Evolutionary conservation across 64 coral and sea anemone genomes (phyloP).

Genomic region (Acropora yongei): DNA sequence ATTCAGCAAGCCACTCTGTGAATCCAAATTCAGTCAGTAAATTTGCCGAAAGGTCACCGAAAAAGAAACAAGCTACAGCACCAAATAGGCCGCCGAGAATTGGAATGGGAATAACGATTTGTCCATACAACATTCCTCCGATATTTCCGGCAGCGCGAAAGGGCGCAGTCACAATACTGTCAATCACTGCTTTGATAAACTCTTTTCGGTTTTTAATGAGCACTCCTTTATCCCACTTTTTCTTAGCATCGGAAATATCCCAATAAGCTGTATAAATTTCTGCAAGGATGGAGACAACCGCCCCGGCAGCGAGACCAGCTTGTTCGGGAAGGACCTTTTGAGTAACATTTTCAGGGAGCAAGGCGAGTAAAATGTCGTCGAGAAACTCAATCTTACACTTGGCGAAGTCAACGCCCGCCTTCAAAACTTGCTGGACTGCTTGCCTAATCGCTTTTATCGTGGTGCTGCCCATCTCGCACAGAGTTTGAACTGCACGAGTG

Average conservation of each 20-base stretch:
- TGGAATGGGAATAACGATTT: background rate
- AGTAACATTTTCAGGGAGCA: background rate
- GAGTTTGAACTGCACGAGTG: background rate
- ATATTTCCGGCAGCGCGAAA: background rate
- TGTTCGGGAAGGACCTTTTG: background rate
- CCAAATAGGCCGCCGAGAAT: background rate
- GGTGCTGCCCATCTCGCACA: background rate
- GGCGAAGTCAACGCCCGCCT: background rate
- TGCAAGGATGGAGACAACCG: background rate
- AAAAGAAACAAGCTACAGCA: background rate
- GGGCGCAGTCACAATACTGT: background rate
- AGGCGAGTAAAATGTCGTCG: background rate
- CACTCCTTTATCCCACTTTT: slow-evolving; percentile 27
- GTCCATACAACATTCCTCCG: slow-evolving; percentile 26
- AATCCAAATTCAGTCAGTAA: background rate
- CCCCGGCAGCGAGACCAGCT: background rate
- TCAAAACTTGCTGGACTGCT: background rate
- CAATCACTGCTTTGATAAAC: slow-evolving; percentile 30
- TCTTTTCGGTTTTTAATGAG: background rate
- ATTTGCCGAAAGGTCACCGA: background rate
- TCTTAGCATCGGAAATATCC: background rate
- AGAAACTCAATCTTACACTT: too few relatives aligned
- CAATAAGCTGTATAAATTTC: background rate
- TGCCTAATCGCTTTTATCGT: background rate
- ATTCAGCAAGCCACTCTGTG: background rate